Base-by-base conservation (phyloP, 1,140 invertebrate genomes). In the Drosophila ironensis region DNA sequence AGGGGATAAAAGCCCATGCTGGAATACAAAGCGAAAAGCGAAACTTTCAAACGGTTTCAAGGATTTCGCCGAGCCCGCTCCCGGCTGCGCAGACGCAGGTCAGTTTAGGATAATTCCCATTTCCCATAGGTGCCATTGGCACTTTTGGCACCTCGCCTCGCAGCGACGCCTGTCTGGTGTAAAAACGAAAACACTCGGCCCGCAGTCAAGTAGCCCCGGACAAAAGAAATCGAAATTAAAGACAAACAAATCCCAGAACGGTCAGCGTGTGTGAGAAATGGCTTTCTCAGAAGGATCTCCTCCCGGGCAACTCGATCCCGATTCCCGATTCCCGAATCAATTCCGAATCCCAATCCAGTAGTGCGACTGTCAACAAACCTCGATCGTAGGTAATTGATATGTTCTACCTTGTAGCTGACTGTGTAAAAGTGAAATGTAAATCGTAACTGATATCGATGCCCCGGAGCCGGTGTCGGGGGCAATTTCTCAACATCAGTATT, bases 11-110 rank as follows among this genome's bases (percentile, higher is more conserved):
- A 46, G 20, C 38, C 45, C 22, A 20, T n/a, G n/a, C n/a, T n/a
- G n/a, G n/a, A 48, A 68, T 33, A 33, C 11, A 44, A 51, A 33
- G 20, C 38, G 45, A 71, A 82, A 82, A 84, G 78, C 77, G 72
- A 82, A 82, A 82, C 78, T 82, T 84, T 82, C 78, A 82, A 82
- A 82, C 78, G 78, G 78, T 84, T 82, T 84, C 78, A 82, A 82
- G 78, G 78, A 84, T 77, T 82, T 74, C 47, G 64, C 11, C 19
- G 28, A 22, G 20, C 12, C 20, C 37, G 8, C 11, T 1, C 11
- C 12, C 33, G 33, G n/a, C n/a, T n/a, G n/a, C n/a, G n/a, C n/a
- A n/a, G 25, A 56, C 45, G 56, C 63, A 82, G 61, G 63, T 81
- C 77, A 64, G 61, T 73, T 84, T 73, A 70, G 64, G 60, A 84